These are phyloP conservation scores for Drosophila cardini DNA, from an alignment of 1,140 invertebrate genomes.

Conservation along the genomic window DNA sequence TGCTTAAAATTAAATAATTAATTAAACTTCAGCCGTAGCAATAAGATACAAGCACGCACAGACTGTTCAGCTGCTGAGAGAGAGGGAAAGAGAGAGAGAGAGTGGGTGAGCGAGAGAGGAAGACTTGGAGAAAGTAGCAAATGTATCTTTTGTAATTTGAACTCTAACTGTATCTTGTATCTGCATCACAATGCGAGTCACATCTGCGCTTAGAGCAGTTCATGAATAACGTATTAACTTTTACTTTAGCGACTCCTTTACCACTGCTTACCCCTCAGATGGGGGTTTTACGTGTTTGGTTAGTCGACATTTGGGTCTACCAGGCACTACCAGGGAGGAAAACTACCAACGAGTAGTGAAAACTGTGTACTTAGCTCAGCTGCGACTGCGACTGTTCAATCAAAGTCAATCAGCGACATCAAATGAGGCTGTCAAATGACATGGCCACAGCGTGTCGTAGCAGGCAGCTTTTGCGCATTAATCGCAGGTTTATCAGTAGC, in stretches of 20 bases:
- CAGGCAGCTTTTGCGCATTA: slow-evolving; percentile 14
- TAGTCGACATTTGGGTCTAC: neutral
- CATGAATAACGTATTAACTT: slow-evolving; percentile 84
- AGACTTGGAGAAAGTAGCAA: neutral
- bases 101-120: neutral
- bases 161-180: slow-evolving; percentile 55
- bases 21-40: slow-evolving; percentile 71
- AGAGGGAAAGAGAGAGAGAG: neutral
- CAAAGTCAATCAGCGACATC: slow-evolving; percentile 48
- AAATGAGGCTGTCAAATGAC: slow-evolving; percentile 5
- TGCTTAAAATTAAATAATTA: slow-evolving; percentile 84
- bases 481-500: neutral
- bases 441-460: neutral
- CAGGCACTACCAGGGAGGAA: neutral
- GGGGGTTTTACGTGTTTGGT: slow-evolving; percentile 52
- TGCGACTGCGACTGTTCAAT: slow-evolving; percentile 28
- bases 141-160: slow-evolving; percentile 22
- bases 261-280: neutral
- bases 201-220: slow-evolving; percentile 80
- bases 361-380: neutral
- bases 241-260: slow-evolving; percentile 63
- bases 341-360: neutral
- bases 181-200: slow-evolving; percentile 78
- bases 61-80: neutral
- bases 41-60: slow-evolving; percentile 26